Percentiles rank a stretch among this genome's conserved stretches.
These are phyloP conservation scores for Heliconius ethilla DNA, from an alignment of 2,888 invertebrate species.

Conservation along the genomic window DNA sequence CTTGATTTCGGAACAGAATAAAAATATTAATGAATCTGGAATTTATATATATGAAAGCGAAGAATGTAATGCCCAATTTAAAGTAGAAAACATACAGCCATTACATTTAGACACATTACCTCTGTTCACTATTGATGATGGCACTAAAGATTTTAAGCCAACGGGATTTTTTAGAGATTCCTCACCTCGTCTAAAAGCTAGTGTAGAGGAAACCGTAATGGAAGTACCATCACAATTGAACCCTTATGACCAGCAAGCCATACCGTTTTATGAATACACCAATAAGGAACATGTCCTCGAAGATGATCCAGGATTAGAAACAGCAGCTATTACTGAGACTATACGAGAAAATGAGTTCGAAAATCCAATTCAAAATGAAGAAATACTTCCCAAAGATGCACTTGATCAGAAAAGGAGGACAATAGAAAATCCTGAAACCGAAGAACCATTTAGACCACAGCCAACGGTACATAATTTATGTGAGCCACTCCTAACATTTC, in stretches of 20 bases:
- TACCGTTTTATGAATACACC: slow-evolving; percentile 39
- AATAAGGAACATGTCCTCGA: slow-evolving; percentile 37
- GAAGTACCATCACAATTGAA: slow-evolving; percentile 33
- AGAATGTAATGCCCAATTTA: not conserved
- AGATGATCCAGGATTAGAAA: slow-evolving; percentile 28
- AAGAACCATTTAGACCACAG: slow-evolving; percentile 14
- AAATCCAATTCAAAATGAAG: slow-evolving; percentile 24
- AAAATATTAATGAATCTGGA: not conserved
- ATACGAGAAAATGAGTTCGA: slow-evolving; percentile 23
- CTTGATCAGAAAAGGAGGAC: not conserved
- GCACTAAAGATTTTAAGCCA: slow-evolving; percentile 30
- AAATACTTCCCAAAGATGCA: slow-evolving; percentile 23
- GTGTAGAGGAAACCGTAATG: slow-evolving; percentile 19
- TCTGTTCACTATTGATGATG: slow-evolving; percentile 27
- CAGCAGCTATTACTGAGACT: slow-evolving; percentile 11
- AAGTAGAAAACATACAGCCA: slow-evolving; percentile 30
- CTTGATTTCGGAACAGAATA: not conserved
- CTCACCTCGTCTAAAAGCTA: slow-evolving; percentile 3
- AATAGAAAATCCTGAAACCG: not conserved
- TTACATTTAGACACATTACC: slow-evolving; percentile 35
- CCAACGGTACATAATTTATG: slow-evolving; percentile 17
- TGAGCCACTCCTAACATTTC: slow-evolving; percentile 11
- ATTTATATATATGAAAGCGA: not conserved
- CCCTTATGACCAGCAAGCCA: slow-evolving; percentile 36
- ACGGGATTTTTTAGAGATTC: slow-evolving; percentile 21